Percentiles rank a stretch among this genome's conserved stretches.
Evolutionary conservation across 2,113 vertebrate genomes (phyloP).

Genomic region (Phyllostomus discolor): DNA sequence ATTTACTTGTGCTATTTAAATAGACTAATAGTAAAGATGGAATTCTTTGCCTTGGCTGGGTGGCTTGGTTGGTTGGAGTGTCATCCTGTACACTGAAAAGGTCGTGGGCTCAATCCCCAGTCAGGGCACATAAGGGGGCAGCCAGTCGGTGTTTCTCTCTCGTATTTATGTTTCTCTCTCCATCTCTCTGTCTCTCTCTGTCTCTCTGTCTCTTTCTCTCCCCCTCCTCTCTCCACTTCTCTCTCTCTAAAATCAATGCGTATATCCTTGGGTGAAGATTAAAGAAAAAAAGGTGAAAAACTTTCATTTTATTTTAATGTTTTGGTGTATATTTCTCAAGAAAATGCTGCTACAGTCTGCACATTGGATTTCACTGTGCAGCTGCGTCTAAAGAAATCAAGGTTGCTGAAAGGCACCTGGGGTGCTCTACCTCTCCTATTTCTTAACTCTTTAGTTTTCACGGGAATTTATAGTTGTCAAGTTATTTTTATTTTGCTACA

Average conservation of each 20-base stretch:
- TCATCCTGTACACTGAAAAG: no score
- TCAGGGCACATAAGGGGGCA: no score
- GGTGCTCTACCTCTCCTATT: not conserved
- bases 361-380: not conserved
- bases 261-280: no score
- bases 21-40: not conserved
- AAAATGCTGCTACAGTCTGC: not conserved
- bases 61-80: no score
- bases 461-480: not conserved
- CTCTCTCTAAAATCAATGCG: no score
- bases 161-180: no score
- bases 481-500: not conserved
- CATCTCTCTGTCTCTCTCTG: no score
- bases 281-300: not conserved
- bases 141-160: no score
- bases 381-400: not conserved
- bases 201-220: no score
- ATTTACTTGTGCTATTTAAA: slow-evolving; percentile 23
- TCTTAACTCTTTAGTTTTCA: not conserved
- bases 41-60: no score
- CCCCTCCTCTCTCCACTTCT: no score
- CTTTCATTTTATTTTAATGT: slow-evolving; percentile 8
- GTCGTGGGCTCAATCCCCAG: no score
- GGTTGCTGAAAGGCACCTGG: not conserved
- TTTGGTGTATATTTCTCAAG: slow-evolving; percentile 35